These are phyloP conservation scores for Aphelocoma californica DNA, from an alignment of 2,797 vertebrate species.

Conservation along the genomic window DNA sequence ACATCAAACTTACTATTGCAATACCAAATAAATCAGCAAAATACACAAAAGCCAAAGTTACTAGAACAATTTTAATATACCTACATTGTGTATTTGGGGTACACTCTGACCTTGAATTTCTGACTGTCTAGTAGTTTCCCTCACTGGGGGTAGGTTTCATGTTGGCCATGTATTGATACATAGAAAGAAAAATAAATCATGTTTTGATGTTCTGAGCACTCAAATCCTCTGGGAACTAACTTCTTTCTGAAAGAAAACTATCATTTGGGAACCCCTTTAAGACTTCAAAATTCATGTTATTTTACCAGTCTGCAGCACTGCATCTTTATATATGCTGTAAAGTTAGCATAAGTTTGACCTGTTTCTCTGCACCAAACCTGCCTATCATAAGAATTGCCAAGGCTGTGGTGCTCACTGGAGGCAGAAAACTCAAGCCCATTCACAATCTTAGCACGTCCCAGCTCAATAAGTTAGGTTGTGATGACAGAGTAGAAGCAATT, in stretches of 20 bases:
- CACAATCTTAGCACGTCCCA: not conserved
- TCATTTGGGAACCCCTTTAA: not conserved
- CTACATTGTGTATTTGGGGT: not conserved
- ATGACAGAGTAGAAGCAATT: not conserved
- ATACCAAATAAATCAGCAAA: not conserved
- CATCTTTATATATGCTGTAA: not conserved
- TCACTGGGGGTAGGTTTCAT: not conserved
- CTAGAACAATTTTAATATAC: not conserved
- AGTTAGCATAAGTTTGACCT: not conserved
- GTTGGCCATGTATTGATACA: not conserved
- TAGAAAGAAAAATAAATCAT: not conserved
- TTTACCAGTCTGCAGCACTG: not conserved
- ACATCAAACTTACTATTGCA: not conserved
- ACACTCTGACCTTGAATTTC: not conserved
- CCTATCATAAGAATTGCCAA: not conserved
- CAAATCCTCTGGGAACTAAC: not conserved
- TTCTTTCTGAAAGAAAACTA: not conserved
- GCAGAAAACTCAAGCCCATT: not conserved
- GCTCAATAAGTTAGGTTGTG: not conserved
- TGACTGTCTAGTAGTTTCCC: not conserved
- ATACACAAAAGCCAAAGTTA: not conserved
- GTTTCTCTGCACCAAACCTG: not conserved
- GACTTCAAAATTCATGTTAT: not conserved
- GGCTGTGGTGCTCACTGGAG: not conserved
- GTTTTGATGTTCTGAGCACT: not conserved